Evolutionary conservation across 1,140 invertebrate species (phyloP).

Genomic region (Drosophila kohkoa): DNA sequence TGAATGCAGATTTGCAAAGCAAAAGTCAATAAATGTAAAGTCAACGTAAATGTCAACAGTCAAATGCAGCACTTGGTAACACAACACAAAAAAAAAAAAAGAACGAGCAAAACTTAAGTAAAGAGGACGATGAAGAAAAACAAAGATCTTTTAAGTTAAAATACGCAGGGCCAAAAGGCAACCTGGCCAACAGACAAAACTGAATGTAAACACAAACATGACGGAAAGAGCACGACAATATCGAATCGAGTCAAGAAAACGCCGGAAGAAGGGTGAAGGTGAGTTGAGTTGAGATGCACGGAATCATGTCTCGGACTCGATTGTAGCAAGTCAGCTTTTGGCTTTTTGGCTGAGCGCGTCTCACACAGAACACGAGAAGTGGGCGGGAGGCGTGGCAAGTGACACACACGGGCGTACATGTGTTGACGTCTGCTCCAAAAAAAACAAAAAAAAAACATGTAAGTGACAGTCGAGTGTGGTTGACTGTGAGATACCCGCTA

Average conservation of each 20-base stretch:
- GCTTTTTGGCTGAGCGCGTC: constrained; percentile 43
- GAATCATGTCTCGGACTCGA: constrained; percentile 16
- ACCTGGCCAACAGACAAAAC: constrained; percentile 65
- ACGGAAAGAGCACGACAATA: neutral
- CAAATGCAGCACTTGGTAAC: constrained; percentile 61
- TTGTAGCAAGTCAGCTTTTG: constrained; percentile 59
- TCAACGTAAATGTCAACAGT: constrained; percentile 67
- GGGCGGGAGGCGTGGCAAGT: constrained; percentile 27
- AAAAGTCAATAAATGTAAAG: constrained; percentile 49
- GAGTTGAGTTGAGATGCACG: neutral
- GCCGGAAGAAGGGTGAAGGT: neutral
- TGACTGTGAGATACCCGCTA: too few relatives aligned
- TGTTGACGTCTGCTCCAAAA: constrained; percentile 66
- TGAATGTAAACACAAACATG: constrained; percentile 65
- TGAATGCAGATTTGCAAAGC: neutral
- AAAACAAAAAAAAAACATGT: constrained; percentile 9
- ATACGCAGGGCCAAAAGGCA: constrained; percentile 48
- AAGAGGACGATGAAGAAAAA: constrained; percentile 34
- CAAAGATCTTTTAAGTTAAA: constrained; percentile 29
- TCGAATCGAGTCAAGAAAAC: neutral
- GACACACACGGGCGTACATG: constrained; percentile 58
- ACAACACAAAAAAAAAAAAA: constrained; percentile 34
- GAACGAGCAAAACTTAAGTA: constrained; percentile 1
- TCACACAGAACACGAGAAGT: constrained; percentile 31
- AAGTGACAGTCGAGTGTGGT: too few relatives aligned